Base-by-base conservation (phyloP, 2,888 invertebrate genomes). In the Lysandra coridon region DNA sequence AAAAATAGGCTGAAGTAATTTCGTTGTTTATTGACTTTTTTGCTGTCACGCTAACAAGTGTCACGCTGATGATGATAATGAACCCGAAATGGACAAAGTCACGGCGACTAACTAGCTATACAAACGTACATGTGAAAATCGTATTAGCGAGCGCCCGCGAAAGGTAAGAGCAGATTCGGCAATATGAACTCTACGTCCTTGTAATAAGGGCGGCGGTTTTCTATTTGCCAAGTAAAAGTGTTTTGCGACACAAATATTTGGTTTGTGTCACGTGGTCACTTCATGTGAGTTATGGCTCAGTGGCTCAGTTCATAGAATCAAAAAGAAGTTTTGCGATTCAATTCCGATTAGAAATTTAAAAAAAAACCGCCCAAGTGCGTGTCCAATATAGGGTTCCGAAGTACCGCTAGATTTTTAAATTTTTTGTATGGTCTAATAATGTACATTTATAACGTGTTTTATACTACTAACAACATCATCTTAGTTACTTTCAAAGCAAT, bases 161-260 rank as follows among this genome's bases (percentile, higher is more conserved):
- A 86, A 88, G 89, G 88, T 90, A 91, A 91, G 89, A 92, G 89
- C 87, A 82, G 86, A 44, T 60, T 79, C 4, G 23, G 37, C 37
- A 23, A 85, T 84, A 84, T 85, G 81, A 83, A 85, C 86, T 83
- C 83, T 87, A 84, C 2, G 2, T 0, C 30, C 2, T 60, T 0
- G 82, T 2, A 78, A 85, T 85, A 88, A 84, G 84, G 79, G 49
- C 23, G 44, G 49, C 4, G 37, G 17, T 53, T 14, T 88, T 90
- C 88, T 91, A 88, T 92, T 91, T 90, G 85, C 83, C 79, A 85
- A 91, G 92, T 91, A 91, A 91, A 90, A 91, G 91, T 91, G 79
- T 30, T 44, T 60, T 73, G 73, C 57, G 73, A 78, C 78, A 60
- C 73, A 57, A 57, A 73, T 73, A 78, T 60, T 74, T 60, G 74